Percentiles rank a stretch among this genome's conserved stretches.
phyloP scores from a whole-genome alignment of 1,140 invertebrate genomes.

The Andrena cerasifolii region DNA sequence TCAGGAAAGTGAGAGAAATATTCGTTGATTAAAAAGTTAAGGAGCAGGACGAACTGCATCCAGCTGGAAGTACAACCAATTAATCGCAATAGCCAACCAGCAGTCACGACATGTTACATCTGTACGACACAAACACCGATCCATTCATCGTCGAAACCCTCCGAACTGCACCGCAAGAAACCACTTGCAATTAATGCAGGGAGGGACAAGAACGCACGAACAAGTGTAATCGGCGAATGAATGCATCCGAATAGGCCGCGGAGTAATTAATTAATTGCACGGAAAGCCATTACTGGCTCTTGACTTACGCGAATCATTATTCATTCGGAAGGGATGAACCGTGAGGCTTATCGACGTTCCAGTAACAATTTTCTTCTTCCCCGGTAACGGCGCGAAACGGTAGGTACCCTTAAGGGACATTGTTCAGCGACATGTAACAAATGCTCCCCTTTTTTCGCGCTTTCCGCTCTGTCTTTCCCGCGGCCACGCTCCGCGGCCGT shows the following conservation, averaged over 20 bases:
- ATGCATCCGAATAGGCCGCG: not conserved
- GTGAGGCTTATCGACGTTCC: constrained; percentile 32
- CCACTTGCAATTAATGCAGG: not conserved
- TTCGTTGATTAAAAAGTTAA: no score
- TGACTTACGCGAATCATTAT: constrained; percentile 33
- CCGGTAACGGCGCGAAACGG: constrained; percentile 14
- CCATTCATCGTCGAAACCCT: not conserved
- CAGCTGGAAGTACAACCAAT: not conserved
- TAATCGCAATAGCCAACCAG: not conserved
- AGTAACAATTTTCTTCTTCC: constrained; percentile 39
- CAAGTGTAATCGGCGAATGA: constrained; percentile 10
- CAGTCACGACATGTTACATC: not conserved
- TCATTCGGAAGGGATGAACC: constrained; percentile 37
- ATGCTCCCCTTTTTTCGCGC: constrained; percentile 34
- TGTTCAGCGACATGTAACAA: constrained; percentile 41
- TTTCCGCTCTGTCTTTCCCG: not conserved
- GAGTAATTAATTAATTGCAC: constrained; percentile 53
- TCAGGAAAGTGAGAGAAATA: no score
- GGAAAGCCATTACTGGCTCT: constrained; percentile 1
- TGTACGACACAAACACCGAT: not conserved
- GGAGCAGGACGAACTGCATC: no score
- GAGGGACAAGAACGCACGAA: not conserved
- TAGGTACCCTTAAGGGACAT: constrained; percentile 9
- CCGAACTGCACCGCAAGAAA: not conserved
- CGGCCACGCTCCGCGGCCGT: not conserved